A percentile compares a stretch with the other conserved stretches of the same genome.
Evolutionary conservation across 2,797 vertebrate genomes (phyloP).

Genomic region (Denticeps clupeoides): DNA sequence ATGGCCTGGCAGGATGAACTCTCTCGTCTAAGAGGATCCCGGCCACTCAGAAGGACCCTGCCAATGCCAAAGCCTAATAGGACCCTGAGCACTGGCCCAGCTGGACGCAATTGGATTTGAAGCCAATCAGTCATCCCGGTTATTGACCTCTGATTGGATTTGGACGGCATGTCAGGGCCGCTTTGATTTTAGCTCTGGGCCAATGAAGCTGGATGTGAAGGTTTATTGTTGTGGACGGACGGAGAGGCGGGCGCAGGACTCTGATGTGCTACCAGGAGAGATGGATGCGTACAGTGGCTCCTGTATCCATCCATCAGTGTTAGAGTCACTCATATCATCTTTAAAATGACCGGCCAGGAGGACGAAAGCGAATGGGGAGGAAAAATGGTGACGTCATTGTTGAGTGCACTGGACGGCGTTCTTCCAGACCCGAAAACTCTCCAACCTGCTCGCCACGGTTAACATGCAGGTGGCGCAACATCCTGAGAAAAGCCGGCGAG

Average conservation of each 20-base stretch:
- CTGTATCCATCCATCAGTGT: constrained; percentile 41
- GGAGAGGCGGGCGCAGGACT: constrained; percentile 21
- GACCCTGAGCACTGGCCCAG: constrained; percentile 26
- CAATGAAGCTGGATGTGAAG: constrained; percentile 44
- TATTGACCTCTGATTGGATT: constrained; percentile 52
- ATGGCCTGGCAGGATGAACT: constrained; percentile 24
- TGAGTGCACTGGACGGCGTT: no score
- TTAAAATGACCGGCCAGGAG: constrained; percentile 19
- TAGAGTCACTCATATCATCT: constrained; percentile 40
- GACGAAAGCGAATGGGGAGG: background rate
- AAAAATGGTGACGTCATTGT: no score
- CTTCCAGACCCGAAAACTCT: no score
- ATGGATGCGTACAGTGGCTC: constrained; percentile 38
- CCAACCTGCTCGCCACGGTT: no score
- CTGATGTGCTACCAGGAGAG: constrained; percentile 40
- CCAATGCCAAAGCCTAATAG: constrained; percentile 44
- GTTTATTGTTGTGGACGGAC: constrained; percentile 44
- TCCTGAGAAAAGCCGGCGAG: background rate
- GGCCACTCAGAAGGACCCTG: constrained; percentile 26
- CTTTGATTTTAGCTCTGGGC: constrained; percentile 45
- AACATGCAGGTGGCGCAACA: background rate
- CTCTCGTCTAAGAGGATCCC: constrained; percentile 17
- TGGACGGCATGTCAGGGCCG: constrained; percentile 43
- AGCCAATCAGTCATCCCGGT: constrained; percentile 45
- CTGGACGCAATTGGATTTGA: constrained; percentile 42